Percentiles rank a stretch among this genome's conserved stretches.
Evolutionary conservation across 35 echinoderm and acorn worm species (phyloP).

Genomic region (Apostichopus japonicus): DNA sequence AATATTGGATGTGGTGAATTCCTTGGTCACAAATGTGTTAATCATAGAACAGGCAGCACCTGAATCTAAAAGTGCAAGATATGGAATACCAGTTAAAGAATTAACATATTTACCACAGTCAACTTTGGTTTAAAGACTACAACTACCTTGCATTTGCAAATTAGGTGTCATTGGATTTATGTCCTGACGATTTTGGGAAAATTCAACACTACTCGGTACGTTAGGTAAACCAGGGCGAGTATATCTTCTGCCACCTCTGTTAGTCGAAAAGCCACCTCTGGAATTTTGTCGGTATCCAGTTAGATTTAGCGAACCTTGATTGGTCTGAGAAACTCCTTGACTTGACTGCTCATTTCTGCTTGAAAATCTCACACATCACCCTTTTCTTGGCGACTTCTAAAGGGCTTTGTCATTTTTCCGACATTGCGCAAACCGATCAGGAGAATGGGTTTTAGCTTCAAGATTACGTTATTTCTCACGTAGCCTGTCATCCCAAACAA

Average conservation of each 20-base stretch:
- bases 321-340: neutral
- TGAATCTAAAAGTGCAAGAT: conserved; percentile 27
- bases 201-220: neutral
- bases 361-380: neutral
- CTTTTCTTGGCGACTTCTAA: conserved; percentile 6
- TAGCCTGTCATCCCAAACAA: conserved; percentile 10
- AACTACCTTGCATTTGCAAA: conserved; percentile 10
- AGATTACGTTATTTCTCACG: conserved; percentile 36
- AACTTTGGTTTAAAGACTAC: neutral
- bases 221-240: neutral
- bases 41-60: conserved; percentile 34
- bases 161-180: neutral
- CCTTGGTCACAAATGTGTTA: neutral
- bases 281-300: neutral
- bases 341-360: neutral
- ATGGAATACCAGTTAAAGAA: neutral
- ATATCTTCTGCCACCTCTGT: neutral
- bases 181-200: neutral
- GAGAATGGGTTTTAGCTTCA: neutral
- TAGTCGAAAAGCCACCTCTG: neutral
- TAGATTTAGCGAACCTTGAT: neutral
- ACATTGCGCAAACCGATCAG: conserved; percentile 24
- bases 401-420: neutral
- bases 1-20: neutral
- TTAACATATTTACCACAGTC: conserved; percentile 11